Conservation (phyloP, 2,113 vertebrate species). For the Tupaia tana region DNA sequence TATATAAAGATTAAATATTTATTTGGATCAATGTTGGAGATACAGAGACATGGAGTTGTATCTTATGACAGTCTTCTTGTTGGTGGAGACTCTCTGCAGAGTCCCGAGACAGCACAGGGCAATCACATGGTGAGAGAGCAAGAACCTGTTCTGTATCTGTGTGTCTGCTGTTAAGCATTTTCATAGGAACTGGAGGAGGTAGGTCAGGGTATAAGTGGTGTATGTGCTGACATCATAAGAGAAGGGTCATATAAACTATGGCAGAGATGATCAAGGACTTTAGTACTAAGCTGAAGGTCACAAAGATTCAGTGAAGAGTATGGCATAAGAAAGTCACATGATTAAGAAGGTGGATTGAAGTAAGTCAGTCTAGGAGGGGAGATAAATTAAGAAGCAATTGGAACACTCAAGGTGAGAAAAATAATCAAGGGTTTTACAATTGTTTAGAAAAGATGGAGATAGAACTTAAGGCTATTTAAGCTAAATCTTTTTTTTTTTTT, state of each 20-base stretch:
- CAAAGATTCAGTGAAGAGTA: not conserved
- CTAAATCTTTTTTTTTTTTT: not conserved
- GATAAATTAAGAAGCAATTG: not conserved
- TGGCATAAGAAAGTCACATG: not conserved
- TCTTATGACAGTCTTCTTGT: too few species aligned
- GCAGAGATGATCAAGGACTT: not conserved
- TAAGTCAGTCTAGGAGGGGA: not conserved
- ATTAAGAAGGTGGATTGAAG: not conserved
- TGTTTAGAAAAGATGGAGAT: not conserved
- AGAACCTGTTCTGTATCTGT: too few species aligned
- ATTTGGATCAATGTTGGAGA: too few species aligned
- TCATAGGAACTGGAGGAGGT: not conserved
- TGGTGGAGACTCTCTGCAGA: too few species aligned
- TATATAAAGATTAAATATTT: too few species aligned
- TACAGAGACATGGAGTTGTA: too few species aligned
- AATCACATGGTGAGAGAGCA: too few species aligned
- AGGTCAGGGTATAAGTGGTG: not conserved
- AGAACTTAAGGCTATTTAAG: not conserved
- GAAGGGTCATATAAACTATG: not conserved
- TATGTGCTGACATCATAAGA: not conserved
- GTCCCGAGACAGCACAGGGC: too few species aligned
- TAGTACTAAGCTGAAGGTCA: not conserved
- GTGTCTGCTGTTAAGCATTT: not conserved
- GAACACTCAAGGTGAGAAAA: not conserved
- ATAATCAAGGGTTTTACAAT: not conserved